Evolutionary conservation across 2,113 vertebrate species (phyloP), one percentile per base, ranked within the genome.

Genomic region (Lamprotornis superbus): DNA sequence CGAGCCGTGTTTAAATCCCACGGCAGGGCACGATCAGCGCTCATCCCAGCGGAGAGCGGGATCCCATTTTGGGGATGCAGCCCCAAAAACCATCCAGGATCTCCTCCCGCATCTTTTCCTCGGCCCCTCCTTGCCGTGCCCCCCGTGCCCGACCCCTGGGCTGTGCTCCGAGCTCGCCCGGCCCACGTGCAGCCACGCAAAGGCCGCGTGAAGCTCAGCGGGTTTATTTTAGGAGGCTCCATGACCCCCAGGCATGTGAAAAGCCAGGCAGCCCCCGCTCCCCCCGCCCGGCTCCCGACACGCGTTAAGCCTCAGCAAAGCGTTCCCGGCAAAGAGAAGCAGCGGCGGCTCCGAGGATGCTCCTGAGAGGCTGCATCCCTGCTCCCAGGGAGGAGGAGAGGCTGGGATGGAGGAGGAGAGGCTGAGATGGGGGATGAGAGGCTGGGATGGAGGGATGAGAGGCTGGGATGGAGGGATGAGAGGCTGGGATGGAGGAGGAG

Each of bases 171-270:
- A 5, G 9, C 81, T 52, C 30, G 8, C 64, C 73, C 5, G 2
- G 59, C 79, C 82, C 94, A 90, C 90, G 82, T 90, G 91, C 92
- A 7, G 12, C 53, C 91, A 39, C 18, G 25, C 53, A 5, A 55
- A 78, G 87, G 89, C 85, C 85, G 39, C 77, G 90, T 97, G 96
- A 93, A 91, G 83, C 79, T 91, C 20, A 2, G 31, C 12, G 35
- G 73, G 88, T 89, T 95, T 97, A 97, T 97, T 97, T 97, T 96
- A 53, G 88, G 94, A 94, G 79, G 65, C 89, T 40, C 73, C 83
- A 22, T 94, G 95, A 90, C 95, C 93, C 89, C 88, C 88, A 47
- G 96, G 95, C 83, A 71, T 91, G 92, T 73, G 96, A 88, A 93
- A 74, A 91, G 60, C 39, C n/a, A 42, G 64, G 75, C 83, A n/a